Evolutionary conservation across 2,113 vertebrate genomes (phyloP).

Genomic region (Acanthochromis polyacanthus): DNA sequence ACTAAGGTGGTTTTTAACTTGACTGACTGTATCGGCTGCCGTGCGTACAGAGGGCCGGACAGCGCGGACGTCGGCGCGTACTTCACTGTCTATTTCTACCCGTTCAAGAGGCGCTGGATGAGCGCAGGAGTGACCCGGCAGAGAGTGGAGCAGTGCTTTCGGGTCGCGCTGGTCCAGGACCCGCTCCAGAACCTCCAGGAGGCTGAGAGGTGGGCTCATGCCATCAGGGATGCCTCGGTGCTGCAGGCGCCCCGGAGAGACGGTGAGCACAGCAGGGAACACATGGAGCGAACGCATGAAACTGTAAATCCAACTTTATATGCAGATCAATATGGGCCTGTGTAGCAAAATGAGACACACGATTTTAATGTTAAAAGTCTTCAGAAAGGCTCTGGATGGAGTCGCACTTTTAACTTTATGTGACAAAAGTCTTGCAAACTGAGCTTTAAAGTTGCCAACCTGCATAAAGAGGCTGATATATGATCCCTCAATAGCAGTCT

Average conservation of each 20-base stretch:
- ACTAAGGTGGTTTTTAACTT: slow-evolving; percentile 78
- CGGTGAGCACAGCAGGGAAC: slow-evolving; percentile 68
- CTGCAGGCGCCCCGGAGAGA: slow-evolving; percentile 72
- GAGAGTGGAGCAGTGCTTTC: slow-evolving; percentile 83
- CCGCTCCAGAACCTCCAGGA: slow-evolving; percentile 80
- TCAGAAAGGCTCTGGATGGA: too few species aligned
- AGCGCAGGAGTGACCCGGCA: slow-evolving; percentile 80
- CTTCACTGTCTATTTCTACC: slow-evolving; percentile 85
- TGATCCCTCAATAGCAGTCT: neutral
- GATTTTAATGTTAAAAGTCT: too few species aligned
- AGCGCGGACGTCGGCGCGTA: slow-evolving; percentile 76
- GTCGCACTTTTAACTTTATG: too few species aligned
- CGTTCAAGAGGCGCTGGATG: slow-evolving; percentile 82
- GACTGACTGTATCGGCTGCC: slow-evolving; percentile 83
- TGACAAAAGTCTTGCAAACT: too few species aligned
- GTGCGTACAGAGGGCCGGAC: slow-evolving; percentile 73
- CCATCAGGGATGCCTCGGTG: slow-evolving; percentile 74
- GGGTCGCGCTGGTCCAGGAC: slow-evolving; percentile 80
- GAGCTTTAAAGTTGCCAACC: too few species aligned
- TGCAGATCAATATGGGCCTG: neutral
- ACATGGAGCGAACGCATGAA: neutral
- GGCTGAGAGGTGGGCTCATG: slow-evolving; percentile 84
- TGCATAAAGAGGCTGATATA: neutral
- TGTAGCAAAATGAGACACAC: neutral
- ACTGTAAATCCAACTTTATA: slow-evolving; percentile 30